Evolutionary conservation across 2,888 invertebrate genomes (phyloP).

Genomic region (Alloplasta piceator): DNA sequence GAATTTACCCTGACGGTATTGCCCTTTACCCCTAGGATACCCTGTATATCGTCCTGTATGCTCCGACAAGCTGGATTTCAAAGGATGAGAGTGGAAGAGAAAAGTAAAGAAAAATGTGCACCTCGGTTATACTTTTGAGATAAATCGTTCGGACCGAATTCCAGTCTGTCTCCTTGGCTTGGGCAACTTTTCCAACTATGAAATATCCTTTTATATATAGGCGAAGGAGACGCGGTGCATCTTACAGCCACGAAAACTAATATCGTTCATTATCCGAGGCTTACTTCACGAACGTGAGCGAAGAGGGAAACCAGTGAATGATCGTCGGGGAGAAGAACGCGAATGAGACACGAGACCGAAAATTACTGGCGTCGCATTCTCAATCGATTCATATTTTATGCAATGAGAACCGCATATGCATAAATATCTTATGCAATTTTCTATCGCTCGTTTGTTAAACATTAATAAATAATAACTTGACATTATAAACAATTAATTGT

Average conservation of each 20-base stretch:
- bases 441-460: too few relatives aligned
- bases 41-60: too few relatives aligned
- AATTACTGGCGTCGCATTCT: not conserved
- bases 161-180: constrained; percentile 40
- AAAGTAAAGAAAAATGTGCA: constrained; percentile 49
- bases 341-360: constrained; percentile 24
- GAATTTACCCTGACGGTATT: too few relatives aligned
- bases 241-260: constrained; percentile 63
- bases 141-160: constrained; percentile 65
- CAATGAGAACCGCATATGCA: too few relatives aligned
- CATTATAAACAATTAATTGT: too few relatives aligned
- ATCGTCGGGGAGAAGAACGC: constrained; percentile 16
- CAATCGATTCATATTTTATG: not conserved
- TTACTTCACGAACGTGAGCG: constrained; percentile 40
- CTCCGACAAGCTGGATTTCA: too few relatives aligned
- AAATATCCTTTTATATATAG: constrained; percentile 73
- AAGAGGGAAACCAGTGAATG: not conserved
- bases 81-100: not conserved
- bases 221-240: constrained; percentile 65
- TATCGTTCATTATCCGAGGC: constrained; percentile 70
- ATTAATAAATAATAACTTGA: too few relatives aligned
- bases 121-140: constrained; percentile 53
- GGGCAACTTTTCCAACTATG: constrained; percentile 73
- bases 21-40: too few relatives aligned
- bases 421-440: too few relatives aligned